Evolutionary conservation across 2,113 vertebrate genomes (phyloP).

Genomic region (Odocoileus hemionus): DNA sequence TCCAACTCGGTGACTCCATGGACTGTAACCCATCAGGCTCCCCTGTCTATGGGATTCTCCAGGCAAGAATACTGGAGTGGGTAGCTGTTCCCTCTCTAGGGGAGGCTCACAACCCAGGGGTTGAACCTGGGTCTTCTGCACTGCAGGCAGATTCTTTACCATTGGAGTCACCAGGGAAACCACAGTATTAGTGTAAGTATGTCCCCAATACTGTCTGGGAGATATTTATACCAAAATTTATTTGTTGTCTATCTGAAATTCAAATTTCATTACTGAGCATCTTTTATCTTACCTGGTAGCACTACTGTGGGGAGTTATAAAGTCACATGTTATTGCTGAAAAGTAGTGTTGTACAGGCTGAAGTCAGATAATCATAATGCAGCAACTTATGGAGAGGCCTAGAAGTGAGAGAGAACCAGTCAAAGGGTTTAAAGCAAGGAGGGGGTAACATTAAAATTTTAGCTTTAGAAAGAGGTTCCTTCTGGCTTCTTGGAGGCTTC

Average conservation of each 20-base stretch:
- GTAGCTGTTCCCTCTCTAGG: neutral
- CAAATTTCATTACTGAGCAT: neutral
- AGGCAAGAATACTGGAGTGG: neutral
- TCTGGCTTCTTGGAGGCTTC: neutral
- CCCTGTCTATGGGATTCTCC: neutral
- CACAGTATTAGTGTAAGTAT: neutral
- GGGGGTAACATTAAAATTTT: neutral
- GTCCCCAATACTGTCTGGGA: neutral
- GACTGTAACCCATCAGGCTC: neutral
- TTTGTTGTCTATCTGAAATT: constrained; percentile 10
- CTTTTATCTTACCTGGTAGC: neutral
- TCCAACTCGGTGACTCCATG: neutral
- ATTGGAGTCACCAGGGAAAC: neutral
- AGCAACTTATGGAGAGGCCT: neutral
- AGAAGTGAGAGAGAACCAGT: neutral
- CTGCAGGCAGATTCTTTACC: neutral
- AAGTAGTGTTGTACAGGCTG: neutral
- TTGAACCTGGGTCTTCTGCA: neutral
- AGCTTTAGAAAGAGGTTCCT: neutral
- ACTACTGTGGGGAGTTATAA: neutral
- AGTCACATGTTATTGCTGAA: neutral
- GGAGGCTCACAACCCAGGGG: neutral
- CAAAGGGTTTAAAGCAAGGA: constrained; percentile 1
- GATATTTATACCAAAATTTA: neutral
- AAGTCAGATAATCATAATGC: neutral